Percentiles rank a stretch among this genome's conserved stretches.
Evolutionary conservation across 1,140 invertebrate species (phyloP).

Genomic region (Pogonomyrmex barbatus): DNA sequence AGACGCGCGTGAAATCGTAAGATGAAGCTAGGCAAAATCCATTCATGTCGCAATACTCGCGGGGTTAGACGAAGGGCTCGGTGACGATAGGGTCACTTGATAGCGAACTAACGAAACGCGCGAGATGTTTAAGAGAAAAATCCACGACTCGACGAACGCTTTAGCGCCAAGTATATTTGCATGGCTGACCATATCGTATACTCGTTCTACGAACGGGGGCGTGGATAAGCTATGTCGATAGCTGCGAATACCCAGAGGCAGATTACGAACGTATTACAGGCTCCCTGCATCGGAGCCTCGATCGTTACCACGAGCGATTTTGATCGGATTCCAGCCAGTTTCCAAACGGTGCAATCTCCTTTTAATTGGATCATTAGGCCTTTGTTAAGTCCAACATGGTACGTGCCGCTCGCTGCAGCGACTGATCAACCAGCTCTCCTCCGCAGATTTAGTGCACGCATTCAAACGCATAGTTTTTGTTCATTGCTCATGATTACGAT

Average conservation of each 20-base stretch:
- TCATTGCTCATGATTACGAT: background rate
- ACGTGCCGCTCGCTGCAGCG: conserved; percentile 37
- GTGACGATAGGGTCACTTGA: conserved; percentile 1
- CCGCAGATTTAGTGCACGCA: background rate
- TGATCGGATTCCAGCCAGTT: conserved; percentile 67
- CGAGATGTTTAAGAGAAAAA: conserved; percentile 11
- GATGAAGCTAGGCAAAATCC: conserved; percentile 7
- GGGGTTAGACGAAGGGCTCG: conserved; percentile 9
- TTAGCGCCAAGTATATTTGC: background rate
- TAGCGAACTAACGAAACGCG: conserved; percentile 4
- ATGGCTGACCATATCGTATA: background rate
- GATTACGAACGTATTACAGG: conserved; percentile 49
- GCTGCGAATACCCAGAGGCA: background rate
- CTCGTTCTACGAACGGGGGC: background rate
- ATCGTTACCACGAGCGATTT: conserved; percentile 55
- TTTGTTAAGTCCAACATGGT: conserved; percentile 73
- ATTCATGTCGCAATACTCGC: conserved; percentile 8
- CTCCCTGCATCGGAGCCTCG: conserved; percentile 31
- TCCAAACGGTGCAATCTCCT: conserved; percentile 74
- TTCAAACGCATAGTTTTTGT: background rate
- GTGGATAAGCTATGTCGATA: conserved; percentile 34
- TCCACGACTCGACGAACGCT: background rate
- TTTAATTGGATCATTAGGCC: conserved; percentile 81
- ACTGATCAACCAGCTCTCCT: conserved; percentile 33
- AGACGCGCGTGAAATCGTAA: conserved; percentile 10